Base-by-base conservation (phyloP, 2,888 invertebrate genomes). In the Ferrisia virgata region DNA sequence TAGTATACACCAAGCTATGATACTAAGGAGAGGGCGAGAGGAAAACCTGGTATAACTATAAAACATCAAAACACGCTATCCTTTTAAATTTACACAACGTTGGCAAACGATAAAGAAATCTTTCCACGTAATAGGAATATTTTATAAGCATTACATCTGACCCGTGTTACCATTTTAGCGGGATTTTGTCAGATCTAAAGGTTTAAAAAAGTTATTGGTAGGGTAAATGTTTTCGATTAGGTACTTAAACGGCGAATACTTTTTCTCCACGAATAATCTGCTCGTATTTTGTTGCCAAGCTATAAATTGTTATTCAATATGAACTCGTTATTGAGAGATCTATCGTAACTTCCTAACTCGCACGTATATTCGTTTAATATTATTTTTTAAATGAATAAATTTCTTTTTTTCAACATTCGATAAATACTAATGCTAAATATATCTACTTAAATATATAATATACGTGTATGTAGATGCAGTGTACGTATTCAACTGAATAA, bases 151-250 rank as follows among this genome's bases (percentile, higher is more conserved):
- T 76, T 28, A 28, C 36, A 18, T 76, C 72, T 36, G 72, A 76
- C 72, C 72, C 72, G 72, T 76, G 72, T 76, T 76, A 76, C 72
- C 72, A 76, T 76, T 76, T 76, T 76, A 76, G 72, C 72, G 72
- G 36, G 72, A 76, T 76, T 76, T 76, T 76, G 72, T 76, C 72
- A 33, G 72, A 76, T 36, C 72, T 76, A 36, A 76, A 76, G 72
- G 72, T 33, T 76, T 76, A 36, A 33, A 76, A 64, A 64, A 64
- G 64, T 28, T 76, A 33, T 36, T 33, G 36, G 72, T 36, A 76
- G 72, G 72, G 72, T 36, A 36, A 76, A 76, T 76, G 72, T 76
- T 76, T 76, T 76, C 72, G 33, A 76, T 76, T 76, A 76, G 72
- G 72, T 76, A 76, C 72, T 76, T 76, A 76, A 76, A 76, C 13